These are phyloP conservation scores for Mycetomoellerius zeteki DNA, from an alignment of 1,140 invertebrate species.

Conservation along the genomic window DNA sequence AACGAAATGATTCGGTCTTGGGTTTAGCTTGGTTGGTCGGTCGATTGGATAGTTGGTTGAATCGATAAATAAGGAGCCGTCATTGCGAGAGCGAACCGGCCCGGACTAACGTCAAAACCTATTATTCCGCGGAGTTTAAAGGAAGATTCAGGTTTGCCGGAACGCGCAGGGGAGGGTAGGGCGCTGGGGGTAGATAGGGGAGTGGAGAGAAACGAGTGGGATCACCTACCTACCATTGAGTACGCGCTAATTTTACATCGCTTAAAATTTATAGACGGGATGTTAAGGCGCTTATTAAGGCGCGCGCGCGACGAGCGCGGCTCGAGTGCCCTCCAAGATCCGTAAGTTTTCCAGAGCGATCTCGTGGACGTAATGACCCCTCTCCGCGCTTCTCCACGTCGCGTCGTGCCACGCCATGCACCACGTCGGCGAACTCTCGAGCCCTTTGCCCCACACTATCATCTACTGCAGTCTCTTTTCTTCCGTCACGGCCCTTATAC, in stretches of 20 bases:
- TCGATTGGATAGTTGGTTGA: background rate
- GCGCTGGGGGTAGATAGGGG: background rate
- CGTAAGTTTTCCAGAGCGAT: slow-evolving; percentile 55
- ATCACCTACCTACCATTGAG: slow-evolving; percentile 38
- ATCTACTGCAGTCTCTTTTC: slow-evolving; percentile 11
- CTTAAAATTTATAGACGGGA: slow-evolving; percentile 81
- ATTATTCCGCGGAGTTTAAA: slow-evolving; percentile 69
- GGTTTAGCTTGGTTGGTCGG: slow-evolving; percentile 15
- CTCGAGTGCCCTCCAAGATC: slow-evolving; percentile 49
- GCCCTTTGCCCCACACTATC: background rate
- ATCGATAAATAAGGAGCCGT: slow-evolving; percentile 50
- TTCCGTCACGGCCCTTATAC: slow-evolving; percentile 52
- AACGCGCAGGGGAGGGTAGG: background rate
- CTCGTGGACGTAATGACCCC: slow-evolving; percentile 53
- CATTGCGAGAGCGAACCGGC: slow-evolving; percentile 27
- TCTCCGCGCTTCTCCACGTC: slow-evolving; percentile 10
- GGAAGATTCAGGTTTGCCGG: slow-evolving; percentile 28
- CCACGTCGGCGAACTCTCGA: slow-evolving; percentile 7
- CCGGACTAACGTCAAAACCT: slow-evolving; percentile 65
- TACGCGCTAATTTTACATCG: slow-evolving; percentile 79
- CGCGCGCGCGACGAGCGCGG: slow-evolving; percentile 52
- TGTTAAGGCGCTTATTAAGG: slow-evolving; percentile 82
- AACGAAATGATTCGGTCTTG: background rate
- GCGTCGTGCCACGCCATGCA: background rate
- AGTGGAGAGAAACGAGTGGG: background rate